phyloP scores from a whole-genome alignment of 2,797 vertebrate genomes.

The Xyrichtys novacula region DNA sequence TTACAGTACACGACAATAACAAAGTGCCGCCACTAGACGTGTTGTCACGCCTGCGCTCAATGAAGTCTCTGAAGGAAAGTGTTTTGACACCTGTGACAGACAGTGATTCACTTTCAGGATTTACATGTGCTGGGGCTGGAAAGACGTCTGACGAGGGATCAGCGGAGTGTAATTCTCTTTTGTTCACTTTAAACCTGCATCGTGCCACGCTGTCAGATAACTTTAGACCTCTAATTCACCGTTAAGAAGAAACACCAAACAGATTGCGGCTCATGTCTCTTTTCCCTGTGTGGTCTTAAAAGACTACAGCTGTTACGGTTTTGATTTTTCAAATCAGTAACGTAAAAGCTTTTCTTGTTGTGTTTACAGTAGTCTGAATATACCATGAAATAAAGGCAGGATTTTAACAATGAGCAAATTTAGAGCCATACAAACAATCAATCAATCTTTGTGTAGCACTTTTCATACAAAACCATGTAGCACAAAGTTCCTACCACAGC shows the following conservation, averaged over 20 bases:
- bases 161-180: constrained; percentile 55
- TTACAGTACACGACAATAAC: constrained; percentile 60
- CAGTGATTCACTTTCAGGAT: constrained; percentile 62
- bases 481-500: no score
- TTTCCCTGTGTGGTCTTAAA: neutral
- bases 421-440: no score
- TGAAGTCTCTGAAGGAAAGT: constrained; percentile 51
- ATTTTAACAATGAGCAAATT: constrained; percentile 4
- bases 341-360: constrained; percentile 4
- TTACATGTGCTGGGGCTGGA: constrained; percentile 57
- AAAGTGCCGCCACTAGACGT: constrained; percentile 43
- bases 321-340: constrained; percentile 9
- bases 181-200: constrained; percentile 57
- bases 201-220: constrained; percentile 41
- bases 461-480: no score
- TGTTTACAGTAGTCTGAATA: constrained; percentile 19
- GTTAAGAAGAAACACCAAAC: constrained; percentile 12
- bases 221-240: constrained; percentile 41
- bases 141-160: constrained; percentile 51
- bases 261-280: constrained; percentile 23
- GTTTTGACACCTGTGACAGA: constrained; percentile 71
- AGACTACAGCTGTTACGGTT: constrained; percentile 15
- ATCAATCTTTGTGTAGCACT: no score
- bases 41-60: constrained; percentile 44
- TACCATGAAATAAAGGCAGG: constrained; percentile 9